phyloP scores from a whole-genome alignment of 64 coral and sea anemone genomes.

The Astreopora myriophthalma region DNA sequence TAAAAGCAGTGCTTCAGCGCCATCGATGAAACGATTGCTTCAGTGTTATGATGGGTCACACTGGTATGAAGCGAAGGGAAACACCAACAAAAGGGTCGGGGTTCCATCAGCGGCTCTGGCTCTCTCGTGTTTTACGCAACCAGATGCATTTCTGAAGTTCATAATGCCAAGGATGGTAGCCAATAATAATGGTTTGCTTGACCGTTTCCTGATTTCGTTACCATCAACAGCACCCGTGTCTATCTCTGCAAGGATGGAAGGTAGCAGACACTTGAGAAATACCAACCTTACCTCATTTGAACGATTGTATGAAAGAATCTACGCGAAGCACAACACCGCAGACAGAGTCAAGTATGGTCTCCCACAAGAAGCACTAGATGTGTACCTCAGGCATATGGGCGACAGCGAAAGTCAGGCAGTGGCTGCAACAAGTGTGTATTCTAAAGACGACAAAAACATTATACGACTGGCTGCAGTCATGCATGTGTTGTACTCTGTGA shows the following conservation, averaged over 20 bases:
- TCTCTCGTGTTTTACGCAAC: background rate
- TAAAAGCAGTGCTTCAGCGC: background rate
- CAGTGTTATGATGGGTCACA: constrained; percentile 11
- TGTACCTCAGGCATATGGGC: background rate
- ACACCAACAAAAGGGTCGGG: background rate
- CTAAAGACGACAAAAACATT: constrained; percentile 7
- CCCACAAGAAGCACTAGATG: background rate
- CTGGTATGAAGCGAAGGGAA: constrained; percentile 21
- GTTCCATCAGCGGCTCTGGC: background rate
- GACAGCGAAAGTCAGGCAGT: background rate
- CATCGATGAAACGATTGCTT: constrained; percentile 15
- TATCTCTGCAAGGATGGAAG: background rate
- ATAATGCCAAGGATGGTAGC: background rate
- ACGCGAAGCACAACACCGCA: background rate
- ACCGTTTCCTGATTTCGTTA: background rate
- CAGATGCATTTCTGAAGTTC: background rate
- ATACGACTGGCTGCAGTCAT: constrained; percentile 4
- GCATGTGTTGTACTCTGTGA: constrained; percentile 1
- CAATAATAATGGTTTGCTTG: background rate
- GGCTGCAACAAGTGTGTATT: background rate
- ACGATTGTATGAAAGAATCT: constrained; percentile 5
- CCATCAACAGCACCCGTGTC: background rate
- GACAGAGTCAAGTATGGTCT: background rate
- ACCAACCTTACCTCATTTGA: constrained; percentile 2
- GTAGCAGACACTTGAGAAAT: constrained; percentile 3